Base-by-base conservation (phyloP, 2,113 vertebrate genomes). In the Cyanistes caeruleus region DNA sequence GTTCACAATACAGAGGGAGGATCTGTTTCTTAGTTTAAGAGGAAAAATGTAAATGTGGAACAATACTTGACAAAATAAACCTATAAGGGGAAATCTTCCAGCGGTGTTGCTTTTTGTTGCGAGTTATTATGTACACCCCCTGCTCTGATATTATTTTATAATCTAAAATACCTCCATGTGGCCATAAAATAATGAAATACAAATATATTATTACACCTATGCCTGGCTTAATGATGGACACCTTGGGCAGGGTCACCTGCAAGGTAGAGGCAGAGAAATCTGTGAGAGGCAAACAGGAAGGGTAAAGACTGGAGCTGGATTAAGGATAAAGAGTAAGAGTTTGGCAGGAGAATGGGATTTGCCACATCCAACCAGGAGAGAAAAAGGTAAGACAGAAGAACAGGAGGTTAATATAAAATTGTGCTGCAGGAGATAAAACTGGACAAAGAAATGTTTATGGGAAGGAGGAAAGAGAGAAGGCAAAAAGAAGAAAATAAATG, bases 11-110 rank as follows among this genome's bases (percentile, higher is more conserved):
- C 70, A 77, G 52, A 87, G 76, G 93, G 95, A 96, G 93, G 90
- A 86, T 94, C 95, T 85, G 44, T 93, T 96, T 96, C 92, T 93
- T 74, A 67, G 70, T 96, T 94, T 78, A 70, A 90, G 84, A 88
- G 59, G 24, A 23, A 78, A 83, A 96, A 94, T 91, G 90, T 84
- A 91, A 88, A 95, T 59, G 94, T 77, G 87, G 92, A 95, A 91
- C 92, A 95, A 91, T 90, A 76, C 63, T 93, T 95, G 90, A 85
- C 79, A 96, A 94, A 96, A 97, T 91, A 94, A 93, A 82, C 51
- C 67, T 81, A 6, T 53, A 84, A 79, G 55, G 43, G 52, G 70
- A 88, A 90, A 88, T 77, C 63, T 95, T 92, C 77, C 75, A 89
- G 91, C 69, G 59, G 78, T 35, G 89, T 77, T 79, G 51, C 63